phyloP scores from a whole-genome alignment of 1,140 invertebrate species.

The Euwallacea fornicatus region DNA sequence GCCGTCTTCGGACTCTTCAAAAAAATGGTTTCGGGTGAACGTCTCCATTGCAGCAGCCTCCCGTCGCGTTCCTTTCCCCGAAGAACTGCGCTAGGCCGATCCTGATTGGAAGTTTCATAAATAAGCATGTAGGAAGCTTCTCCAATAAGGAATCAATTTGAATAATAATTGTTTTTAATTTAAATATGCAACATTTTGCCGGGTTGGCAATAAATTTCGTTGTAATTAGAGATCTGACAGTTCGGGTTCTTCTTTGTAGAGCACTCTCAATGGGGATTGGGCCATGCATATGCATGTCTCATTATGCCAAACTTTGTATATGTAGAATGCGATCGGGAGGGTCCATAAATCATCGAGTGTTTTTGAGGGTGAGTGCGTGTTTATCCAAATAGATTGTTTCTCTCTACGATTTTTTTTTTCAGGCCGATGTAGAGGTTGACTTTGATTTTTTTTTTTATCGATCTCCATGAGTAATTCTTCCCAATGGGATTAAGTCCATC shows the following conservation, averaged over 20 bases:
- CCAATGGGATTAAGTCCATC: background rate
- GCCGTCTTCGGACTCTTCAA: background rate
- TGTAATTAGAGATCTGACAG: conserved; percentile 44
- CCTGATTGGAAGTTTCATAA: conserved; percentile 24
- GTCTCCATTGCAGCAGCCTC: background rate
- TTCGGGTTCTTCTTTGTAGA: conserved; percentile 25
- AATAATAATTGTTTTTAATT: conserved; percentile 45
- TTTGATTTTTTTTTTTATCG: background rate
- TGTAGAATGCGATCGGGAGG: conserved; percentile 3
- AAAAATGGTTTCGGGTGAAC: background rate
- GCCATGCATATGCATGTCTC: conserved; percentile 48
- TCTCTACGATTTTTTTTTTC: too few relatives aligned
- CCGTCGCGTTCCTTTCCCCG: background rate
- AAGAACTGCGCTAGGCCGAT: background rate
- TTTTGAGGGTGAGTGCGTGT: too few relatives aligned
- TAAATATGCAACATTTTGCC: conserved; percentile 38
- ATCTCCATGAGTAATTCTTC: background rate
- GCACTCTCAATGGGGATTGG: conserved; percentile 36
- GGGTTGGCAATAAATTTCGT: conserved; percentile 38
- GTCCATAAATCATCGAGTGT: background rate
- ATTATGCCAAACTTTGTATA: conserved; percentile 40
- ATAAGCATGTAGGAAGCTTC: conserved; percentile 35
- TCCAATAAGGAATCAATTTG: conserved; percentile 41
- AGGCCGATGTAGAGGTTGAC: too few relatives aligned
- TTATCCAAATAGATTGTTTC: too few relatives aligned